Conservation (phyloP, 2,113 vertebrate species). For the Callipepla californica region DNA sequence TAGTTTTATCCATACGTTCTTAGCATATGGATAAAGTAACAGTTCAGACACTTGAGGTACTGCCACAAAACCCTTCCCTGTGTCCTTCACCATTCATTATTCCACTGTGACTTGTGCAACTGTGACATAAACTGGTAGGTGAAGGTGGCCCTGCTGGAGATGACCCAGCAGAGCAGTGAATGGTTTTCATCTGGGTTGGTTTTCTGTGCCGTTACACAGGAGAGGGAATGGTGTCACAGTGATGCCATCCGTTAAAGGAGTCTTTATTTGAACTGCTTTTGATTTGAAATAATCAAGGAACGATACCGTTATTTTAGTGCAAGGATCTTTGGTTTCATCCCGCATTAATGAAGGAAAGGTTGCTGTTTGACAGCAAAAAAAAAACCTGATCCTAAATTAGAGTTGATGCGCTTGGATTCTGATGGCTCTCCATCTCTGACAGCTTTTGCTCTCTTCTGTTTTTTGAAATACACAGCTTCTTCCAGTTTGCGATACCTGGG, state of each 20-base stretch:
- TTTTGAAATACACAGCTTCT: conserved; percentile 81
- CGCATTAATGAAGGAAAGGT: not conserved
- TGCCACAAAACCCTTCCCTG: not conserved
- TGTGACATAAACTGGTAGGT: not conserved
- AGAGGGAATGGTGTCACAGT: not conserved
- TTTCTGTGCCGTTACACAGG: not conserved
- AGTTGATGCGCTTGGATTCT: not conserved
- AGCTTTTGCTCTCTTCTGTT: not conserved
- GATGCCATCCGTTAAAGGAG: not conserved
- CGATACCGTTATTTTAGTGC: not conserved
- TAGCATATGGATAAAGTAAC: not conserved
- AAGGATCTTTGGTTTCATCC: not conserved
- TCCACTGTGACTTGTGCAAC: not conserved
- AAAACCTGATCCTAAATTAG: not conserved
- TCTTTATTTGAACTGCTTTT: not conserved
- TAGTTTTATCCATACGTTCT: not conserved
- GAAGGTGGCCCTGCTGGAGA: not conserved
- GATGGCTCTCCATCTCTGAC: not conserved
- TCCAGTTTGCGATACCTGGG: conserved; percentile 95
- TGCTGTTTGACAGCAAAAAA: not conserved
- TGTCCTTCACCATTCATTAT: not conserved
- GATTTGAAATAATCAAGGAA: not conserved
- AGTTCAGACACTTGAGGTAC: not conserved
- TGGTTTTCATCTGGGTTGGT: not conserved
- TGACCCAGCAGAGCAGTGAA: fast-evolving